Evolutionary conservation across 2,888 invertebrate species (phyloP).

Genomic region (Diploptera punctata): DNA sequence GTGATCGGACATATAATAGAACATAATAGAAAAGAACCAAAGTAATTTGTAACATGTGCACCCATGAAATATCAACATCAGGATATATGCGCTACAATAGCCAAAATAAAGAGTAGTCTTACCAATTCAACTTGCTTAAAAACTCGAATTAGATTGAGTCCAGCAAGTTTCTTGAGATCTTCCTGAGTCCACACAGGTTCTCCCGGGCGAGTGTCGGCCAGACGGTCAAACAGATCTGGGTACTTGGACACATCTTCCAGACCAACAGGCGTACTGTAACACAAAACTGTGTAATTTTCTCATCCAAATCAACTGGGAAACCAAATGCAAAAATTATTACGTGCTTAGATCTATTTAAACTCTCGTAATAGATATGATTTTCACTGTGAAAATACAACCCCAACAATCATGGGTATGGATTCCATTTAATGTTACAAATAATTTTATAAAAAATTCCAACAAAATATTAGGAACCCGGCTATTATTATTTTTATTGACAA

Average conservation of each 20-base stretch:
- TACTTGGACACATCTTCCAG: constrained; percentile 57
- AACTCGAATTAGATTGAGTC: constrained; percentile 58
- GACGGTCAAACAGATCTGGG: constrained; percentile 55
- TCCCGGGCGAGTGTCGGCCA: constrained; percentile 37
- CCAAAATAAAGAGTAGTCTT: background rate
- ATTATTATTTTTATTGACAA: too few relatives aligned
- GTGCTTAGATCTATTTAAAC: too few relatives aligned
- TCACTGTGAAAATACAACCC: too few relatives aligned
- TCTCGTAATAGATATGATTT: too few relatives aligned
- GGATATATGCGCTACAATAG: background rate
- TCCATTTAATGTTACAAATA: too few relatives aligned
- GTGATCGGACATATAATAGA: background rate
- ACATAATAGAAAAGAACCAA: background rate
- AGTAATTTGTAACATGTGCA: constrained; percentile 25
- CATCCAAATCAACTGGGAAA: too few relatives aligned
- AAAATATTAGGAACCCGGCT: too few relatives aligned
- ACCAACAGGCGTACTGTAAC: constrained; percentile 53
- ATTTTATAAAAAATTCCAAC: too few relatives aligned
- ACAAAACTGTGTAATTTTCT: too few relatives aligned
- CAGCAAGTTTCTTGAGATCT: constrained; percentile 59
- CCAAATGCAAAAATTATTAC: too few relatives aligned
- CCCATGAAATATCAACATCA: background rate
- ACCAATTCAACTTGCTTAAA: constrained; percentile 54
- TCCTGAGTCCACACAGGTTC: constrained; percentile 53
- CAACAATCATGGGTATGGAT: too few relatives aligned